phyloP scores from a whole-genome alignment of 2,888 invertebrate genomes.

The Hypena proboscidalis region DNA sequence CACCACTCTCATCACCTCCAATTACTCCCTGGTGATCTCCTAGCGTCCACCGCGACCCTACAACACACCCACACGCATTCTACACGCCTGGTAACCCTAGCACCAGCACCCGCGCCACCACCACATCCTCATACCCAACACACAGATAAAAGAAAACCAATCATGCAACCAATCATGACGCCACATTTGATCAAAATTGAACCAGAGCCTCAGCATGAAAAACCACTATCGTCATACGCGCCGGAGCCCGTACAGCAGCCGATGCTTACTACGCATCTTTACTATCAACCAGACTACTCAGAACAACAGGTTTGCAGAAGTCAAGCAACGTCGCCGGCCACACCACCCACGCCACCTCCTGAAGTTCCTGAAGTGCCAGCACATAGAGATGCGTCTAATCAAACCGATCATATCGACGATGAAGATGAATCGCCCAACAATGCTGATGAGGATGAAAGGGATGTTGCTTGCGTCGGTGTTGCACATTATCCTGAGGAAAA shows the following conservation, averaged over 20 bases:
- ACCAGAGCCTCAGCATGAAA: conserved; percentile 85
- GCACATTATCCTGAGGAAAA: conserved; percentile 76
- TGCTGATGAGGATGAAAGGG: conserved; percentile 76
- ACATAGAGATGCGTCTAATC: conserved; percentile 92
- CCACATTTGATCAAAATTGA: conserved; percentile 89
- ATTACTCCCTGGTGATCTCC: conserved; percentile 87
- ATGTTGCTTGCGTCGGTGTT: conserved; percentile 77
- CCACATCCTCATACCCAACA: no score
- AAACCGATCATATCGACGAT: conserved; percentile 91
- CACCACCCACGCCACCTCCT: conserved; percentile 81
- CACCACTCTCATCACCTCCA: conserved; percentile 88
- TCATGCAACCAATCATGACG: conserved; percentile 77
- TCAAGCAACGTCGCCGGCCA: conserved; percentile 86
- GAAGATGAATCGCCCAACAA: conserved; percentile 86
- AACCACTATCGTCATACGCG: conserved; percentile 69
- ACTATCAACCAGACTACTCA: conserved; percentile 82
- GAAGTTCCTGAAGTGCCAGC: conserved; percentile 86
- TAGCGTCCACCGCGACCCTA: conserved; percentile 87
- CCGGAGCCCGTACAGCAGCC: conserved; percentile 82
- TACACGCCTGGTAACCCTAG: conserved; percentile 87
- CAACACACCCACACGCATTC: conserved; percentile 89
- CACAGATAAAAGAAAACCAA: conserved; percentile 76
- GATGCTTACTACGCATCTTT: conserved; percentile 83
- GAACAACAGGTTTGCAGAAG: conserved; percentile 80
- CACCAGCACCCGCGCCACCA: conserved; percentile 83